Conservation (phyloP, 2,113 vertebrate species). For the Lethenteron reissneri region DNA sequence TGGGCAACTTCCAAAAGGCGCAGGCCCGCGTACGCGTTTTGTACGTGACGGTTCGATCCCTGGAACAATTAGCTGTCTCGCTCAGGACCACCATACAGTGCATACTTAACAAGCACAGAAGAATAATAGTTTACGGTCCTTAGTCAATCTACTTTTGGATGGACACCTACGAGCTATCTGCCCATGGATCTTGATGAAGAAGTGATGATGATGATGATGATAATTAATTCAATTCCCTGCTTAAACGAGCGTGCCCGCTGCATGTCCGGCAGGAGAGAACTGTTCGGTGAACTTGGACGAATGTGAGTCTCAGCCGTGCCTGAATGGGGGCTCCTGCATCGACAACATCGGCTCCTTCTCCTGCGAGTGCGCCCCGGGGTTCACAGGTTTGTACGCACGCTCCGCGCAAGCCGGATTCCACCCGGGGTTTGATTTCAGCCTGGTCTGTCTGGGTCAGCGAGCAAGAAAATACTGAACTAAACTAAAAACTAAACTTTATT, state of each 20-base stretch:
- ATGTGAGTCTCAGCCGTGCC: slow-evolving; percentile 45
- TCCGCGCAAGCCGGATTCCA: too few species aligned
- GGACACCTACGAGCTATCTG: neutral
- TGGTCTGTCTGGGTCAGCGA: too few species aligned
- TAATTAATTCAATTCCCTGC: neutral
- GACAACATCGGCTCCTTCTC: slow-evolving; percentile 43
- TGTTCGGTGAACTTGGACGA: slow-evolving; percentile 51
- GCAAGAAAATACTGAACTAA: too few species aligned
- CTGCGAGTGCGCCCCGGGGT: slow-evolving; percentile 46
- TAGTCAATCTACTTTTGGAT: slow-evolving; percentile 1
- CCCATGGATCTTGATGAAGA: neutral
- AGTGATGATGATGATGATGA: neutral
- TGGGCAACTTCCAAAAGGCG: neutral
- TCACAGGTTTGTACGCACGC: slow-evolving; percentile 31
- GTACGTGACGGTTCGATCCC: too few species aligned
- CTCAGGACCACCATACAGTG: neutral
- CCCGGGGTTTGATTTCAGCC: too few species aligned
- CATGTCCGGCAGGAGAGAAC: slow-evolving; percentile 32
- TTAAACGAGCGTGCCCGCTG: neutral
- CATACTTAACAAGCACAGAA: neutral
- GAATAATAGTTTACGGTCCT: neutral
- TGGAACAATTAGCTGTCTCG: too few species aligned
- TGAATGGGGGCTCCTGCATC: slow-evolving; percentile 38
- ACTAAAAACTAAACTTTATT: too few species aligned
- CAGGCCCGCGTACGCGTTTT: too few species aligned